These are phyloP conservation scores for Formica exsecta DNA, from an alignment of 1,140 invertebrate genomes.

Conservation along the genomic window DNA sequence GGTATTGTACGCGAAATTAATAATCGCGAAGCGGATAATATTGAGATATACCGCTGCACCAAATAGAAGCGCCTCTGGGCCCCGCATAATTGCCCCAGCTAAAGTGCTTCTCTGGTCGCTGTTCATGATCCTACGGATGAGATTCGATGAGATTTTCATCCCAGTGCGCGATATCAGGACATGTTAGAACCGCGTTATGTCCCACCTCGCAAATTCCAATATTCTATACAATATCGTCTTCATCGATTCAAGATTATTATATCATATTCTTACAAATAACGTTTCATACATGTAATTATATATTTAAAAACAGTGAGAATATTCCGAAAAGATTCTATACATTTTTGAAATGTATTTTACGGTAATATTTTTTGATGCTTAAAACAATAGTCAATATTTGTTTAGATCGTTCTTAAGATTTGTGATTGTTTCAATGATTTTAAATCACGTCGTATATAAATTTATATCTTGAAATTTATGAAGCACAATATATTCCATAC, in stretches of 20 bases:
- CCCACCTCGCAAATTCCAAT: not conserved
- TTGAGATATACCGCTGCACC: slow-evolving; percentile 62
- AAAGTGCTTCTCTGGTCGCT: slow-evolving; percentile 26
- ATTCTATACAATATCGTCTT: not conserved
- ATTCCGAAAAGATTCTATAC: not conserved
- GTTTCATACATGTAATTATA: not conserved
- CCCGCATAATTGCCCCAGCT: slow-evolving; percentile 36
- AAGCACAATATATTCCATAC: not conserved
- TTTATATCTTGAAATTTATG: not conserved
- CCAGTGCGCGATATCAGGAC: not conserved
- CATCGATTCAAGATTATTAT: not conserved
- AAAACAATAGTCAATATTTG: slow-evolving; percentile 2
- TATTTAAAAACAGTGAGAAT: not conserved
- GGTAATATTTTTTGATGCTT: not conserved
- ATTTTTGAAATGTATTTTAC: not conserved
- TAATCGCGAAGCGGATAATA: slow-evolving; percentile 72
- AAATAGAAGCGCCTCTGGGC: slow-evolving; percentile 31
- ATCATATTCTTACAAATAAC: not conserved
- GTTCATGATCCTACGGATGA: not conserved
- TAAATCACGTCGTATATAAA: not conserved
- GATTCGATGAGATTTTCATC: slow-evolving; percentile 12
- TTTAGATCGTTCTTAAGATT: not conserved
- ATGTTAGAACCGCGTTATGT: not conserved
- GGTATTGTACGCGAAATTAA: slow-evolving; percentile 72
- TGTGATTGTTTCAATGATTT: not conserved